phyloP scores from a whole-genome alignment of 1,140 invertebrate genomes.

The Cyrtorhinus lividipennis region DNA sequence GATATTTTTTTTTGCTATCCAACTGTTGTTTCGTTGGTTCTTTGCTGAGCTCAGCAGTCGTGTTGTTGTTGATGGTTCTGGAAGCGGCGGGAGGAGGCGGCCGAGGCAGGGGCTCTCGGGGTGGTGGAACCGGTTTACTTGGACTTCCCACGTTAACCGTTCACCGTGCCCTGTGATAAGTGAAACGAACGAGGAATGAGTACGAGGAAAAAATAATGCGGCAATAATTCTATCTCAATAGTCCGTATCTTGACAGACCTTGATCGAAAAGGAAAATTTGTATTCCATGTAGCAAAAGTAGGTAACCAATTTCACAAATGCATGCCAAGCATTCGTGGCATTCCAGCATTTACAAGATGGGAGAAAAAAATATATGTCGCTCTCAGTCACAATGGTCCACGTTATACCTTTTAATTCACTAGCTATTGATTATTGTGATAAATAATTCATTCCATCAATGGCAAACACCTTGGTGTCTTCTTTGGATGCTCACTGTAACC shows the following conservation, averaged over 20 bases:
- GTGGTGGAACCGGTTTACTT: slow-evolving; percentile 42
- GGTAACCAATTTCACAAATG: not conserved
- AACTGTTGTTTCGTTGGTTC: slow-evolving; percentile 69
- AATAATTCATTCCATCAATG: no score
- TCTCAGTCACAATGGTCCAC: no score
- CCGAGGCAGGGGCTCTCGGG: slow-evolving; percentile 43
- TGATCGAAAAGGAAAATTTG: not conserved
- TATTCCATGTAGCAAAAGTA: not conserved
- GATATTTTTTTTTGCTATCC: slow-evolving; percentile 78
- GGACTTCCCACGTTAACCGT: slow-evolving; percentile 21
- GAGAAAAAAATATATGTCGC: no score
- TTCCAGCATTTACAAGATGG: no score
- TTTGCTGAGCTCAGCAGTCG: slow-evolving; percentile 27
- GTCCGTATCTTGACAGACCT: not conserved
- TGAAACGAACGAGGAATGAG: not conserved
- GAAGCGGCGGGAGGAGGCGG: slow-evolving; percentile 54
- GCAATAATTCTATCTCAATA: not conserved
- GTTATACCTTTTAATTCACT: no score
- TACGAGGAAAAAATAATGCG: not conserved
- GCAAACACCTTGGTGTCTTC: no score
- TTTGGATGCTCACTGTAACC: no score
- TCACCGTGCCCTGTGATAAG: slow-evolving; percentile 21
- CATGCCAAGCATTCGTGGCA: not conserved
- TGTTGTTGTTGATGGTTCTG: slow-evolving; percentile 36
- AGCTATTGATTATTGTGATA: no score